Evolutionary conservation across 2,888 invertebrate species (phyloP).

Genomic region (Operophtera brumata): DNA sequence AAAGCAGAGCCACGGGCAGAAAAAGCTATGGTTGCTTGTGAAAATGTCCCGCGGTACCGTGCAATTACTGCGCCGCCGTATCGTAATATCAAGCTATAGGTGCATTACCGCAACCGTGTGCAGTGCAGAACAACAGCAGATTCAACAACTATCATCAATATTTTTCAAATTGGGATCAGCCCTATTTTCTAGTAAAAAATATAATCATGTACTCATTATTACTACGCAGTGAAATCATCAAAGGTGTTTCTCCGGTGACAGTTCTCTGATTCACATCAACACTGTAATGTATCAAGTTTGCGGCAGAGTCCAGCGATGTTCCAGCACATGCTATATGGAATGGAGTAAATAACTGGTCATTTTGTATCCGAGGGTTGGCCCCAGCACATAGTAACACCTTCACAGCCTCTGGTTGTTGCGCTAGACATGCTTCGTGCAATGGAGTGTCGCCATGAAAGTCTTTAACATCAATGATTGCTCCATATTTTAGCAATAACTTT

Average conservation of each 20-base stretch:
- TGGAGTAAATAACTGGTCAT: constrained; percentile 61
- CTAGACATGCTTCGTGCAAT: constrained; percentile 67
- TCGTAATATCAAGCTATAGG: no score
- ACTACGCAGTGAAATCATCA: constrained; percentile 61
- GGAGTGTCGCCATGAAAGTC: constrained; percentile 77
- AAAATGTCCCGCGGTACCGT: no score
- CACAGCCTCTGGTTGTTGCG: constrained; percentile 52
- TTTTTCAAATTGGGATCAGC: constrained; percentile 67
- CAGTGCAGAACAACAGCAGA: no score
- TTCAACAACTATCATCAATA: constrained; percentile 44
- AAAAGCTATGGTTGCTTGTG: no score
- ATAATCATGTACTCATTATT: constrained; percentile 55
- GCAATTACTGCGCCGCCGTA: no score
- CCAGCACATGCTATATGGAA: constrained; percentile 72
- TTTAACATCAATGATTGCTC: constrained; percentile 65
- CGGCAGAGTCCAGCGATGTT: constrained; percentile 57
- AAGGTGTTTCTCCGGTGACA: constrained; percentile 57
- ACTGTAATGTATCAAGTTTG: constrained; percentile 58
- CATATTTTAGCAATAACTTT: constrained; percentile 63
- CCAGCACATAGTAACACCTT: constrained; percentile 64
- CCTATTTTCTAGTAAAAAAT: constrained; percentile 61
- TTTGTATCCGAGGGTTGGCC: constrained; percentile 63
- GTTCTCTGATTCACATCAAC: constrained; percentile 61
- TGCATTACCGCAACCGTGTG: no score
- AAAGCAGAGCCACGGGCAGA: no score